phyloP scores from a whole-genome alignment of 2,113 vertebrate species.

The Mohoua ochrocephala region DNA sequence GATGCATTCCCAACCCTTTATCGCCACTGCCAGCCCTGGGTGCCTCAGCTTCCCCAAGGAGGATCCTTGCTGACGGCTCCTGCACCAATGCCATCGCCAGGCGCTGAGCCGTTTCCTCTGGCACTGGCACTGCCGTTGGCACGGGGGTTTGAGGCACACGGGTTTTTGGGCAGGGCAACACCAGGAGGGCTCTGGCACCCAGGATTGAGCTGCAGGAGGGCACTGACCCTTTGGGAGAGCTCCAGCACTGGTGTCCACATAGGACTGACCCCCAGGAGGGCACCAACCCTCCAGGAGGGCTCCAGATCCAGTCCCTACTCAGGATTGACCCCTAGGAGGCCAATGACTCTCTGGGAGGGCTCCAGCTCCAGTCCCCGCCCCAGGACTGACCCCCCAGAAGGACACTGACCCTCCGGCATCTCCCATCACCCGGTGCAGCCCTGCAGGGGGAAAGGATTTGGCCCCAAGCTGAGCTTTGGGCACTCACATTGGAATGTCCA shows the following conservation, averaged over 20 bases:
- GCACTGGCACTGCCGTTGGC: accelerated
- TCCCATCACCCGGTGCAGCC: accelerated
- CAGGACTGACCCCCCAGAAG: neutral
- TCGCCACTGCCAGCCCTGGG: neutral
- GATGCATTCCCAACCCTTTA: neutral
- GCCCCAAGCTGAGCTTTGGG: accelerated
- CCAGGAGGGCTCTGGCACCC: neutral
- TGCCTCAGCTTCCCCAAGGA: neutral
- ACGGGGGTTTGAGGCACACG: accelerated
- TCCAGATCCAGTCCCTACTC: neutral
- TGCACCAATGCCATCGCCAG: accelerated
- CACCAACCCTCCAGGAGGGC: neutral
- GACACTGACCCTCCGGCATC: neutral
- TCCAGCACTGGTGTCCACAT: neutral
- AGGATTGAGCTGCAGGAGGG: neutral
- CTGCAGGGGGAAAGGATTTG: neutral
- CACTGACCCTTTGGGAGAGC: neutral
- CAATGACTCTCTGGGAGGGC: neutral
- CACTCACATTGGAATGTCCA: constrained; percentile 90
- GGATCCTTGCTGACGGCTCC: neutral
- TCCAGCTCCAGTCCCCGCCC: neutral
- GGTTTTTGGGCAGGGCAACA: neutral
- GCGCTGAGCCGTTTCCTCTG: accelerated
- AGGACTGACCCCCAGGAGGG: neutral
- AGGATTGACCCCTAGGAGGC: neutral